Conservation (phyloP, 2,888 invertebrate genomes). For the Antheraea assamensis region DNA sequence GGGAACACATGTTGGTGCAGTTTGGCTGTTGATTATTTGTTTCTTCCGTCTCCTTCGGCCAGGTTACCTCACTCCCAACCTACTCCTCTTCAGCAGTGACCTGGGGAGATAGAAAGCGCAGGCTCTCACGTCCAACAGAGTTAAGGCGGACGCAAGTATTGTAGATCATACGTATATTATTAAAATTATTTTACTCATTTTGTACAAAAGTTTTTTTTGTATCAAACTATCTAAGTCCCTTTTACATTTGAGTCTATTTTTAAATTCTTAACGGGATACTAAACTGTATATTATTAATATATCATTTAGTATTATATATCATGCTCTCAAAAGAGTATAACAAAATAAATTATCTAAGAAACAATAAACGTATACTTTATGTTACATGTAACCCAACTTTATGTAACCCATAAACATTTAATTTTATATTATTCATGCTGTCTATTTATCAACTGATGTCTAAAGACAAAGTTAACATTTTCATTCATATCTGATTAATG, state of each 20-base stretch:
- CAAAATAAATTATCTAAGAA: no score
- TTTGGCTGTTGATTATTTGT: slow-evolving; percentile 33
- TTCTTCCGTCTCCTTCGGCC: slow-evolving; percentile 45
- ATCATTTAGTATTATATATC: neutral
- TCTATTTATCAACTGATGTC: no score
- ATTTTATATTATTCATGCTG: no score
- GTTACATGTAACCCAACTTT: no score
- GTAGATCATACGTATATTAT: neutral
- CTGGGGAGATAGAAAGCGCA: slow-evolving; percentile 68
- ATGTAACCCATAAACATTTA: no score
- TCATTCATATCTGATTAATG: neutral
- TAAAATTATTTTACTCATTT: neutral
- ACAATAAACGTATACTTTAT: no score
- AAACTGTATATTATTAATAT: neutral
- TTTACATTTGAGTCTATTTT: neutral
- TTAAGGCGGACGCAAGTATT: neutral
- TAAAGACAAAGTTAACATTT: neutral
- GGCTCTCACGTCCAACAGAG: slow-evolving; percentile 74
- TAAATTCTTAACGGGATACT: neutral
- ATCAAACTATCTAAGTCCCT: neutral
- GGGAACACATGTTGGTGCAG: slow-evolving; percentile 69
- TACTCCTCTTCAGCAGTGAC: slow-evolving; percentile 77
- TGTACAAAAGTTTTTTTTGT: neutral
- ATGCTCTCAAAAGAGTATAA: neutral
- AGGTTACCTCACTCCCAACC: slow-evolving; percentile 77